Evolutionary conservation across 2,797 vertebrate species (phyloP).

Genomic region (Sitta carolinensis): DNA sequence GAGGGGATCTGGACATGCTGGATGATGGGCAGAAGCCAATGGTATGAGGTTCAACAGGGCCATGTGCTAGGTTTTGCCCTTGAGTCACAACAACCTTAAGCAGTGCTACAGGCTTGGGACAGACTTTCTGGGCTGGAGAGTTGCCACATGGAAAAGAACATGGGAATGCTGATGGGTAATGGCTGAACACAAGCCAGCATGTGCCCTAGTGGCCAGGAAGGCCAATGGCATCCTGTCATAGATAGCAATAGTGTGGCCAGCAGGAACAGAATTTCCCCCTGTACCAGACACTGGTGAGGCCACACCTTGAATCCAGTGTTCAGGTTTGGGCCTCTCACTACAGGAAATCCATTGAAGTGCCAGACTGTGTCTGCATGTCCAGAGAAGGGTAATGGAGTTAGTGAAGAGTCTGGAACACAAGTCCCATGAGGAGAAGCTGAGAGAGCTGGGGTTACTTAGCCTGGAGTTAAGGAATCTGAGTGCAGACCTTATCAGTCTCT

Average conservation of each 20-base stretch:
- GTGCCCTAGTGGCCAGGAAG: background rate
- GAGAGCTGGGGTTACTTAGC: background rate
- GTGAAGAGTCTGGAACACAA: background rate
- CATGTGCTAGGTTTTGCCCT: background rate
- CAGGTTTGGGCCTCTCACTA: background rate
- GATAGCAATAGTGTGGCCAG: background rate
- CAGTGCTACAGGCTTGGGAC: background rate
- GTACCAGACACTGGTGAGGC: background rate
- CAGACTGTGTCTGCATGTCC: rapidly evolving
- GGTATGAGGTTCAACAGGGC: background rate
- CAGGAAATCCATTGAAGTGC: background rate
- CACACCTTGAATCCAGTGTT: background rate
- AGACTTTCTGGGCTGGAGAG: background rate
- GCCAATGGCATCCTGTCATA: background rate
- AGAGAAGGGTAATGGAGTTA: background rate
- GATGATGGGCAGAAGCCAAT: background rate
- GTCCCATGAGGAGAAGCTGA: background rate
- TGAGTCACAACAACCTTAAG: background rate
- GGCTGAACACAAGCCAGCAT: rapidly evolving
- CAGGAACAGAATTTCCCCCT: background rate
- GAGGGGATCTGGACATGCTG: background rate
- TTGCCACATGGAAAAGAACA: rapidly evolving
- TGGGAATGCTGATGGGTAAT: background rate
- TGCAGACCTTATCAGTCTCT: background rate
- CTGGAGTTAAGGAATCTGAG: background rate